phyloP scores from a whole-genome alignment of 2,888 invertebrate genomes.

The Eustalomyia histrio region DNA sequence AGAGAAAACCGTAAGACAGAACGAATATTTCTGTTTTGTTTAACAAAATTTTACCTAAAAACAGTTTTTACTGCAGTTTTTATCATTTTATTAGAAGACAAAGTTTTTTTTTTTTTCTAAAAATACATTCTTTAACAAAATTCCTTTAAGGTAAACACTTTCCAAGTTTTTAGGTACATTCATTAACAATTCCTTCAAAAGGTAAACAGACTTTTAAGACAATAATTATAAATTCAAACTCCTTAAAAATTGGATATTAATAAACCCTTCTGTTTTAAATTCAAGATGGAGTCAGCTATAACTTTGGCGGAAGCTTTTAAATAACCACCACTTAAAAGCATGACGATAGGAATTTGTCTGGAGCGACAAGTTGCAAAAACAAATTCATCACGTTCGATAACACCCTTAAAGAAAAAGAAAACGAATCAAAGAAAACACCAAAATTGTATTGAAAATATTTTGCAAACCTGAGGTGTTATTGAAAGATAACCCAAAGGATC shows the following conservation, averaged over 20 bases:
- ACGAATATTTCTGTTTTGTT: too few species aligned
- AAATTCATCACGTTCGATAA: conserved; percentile 89
- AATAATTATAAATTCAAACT: neutral
- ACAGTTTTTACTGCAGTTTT: neutral
- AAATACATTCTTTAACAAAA: conserved; percentile 7
- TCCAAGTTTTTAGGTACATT: conserved; percentile 35
- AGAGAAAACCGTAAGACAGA: too few species aligned
- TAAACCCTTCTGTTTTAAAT: conserved; percentile 84
- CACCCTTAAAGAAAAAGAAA: conserved; percentile 82
- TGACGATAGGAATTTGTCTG: conserved; percentile 87
- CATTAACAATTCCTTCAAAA: conserved; percentile 22
- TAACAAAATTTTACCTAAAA: too few species aligned
- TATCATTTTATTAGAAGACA: conserved; percentile 24
- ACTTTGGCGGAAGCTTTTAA: conserved; percentile 87
- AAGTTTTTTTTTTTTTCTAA: neutral
- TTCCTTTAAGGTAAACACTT: conserved; percentile 42
- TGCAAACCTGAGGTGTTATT: conserved; percentile 83
- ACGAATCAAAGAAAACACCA: conserved; percentile 54
- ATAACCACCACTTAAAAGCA: conserved; percentile 94
- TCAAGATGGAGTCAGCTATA: conserved; percentile 91
- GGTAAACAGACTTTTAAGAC: conserved; percentile 21
- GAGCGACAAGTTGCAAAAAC: conserved; percentile 87
- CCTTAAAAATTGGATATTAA: conserved; percentile 73
- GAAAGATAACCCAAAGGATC: conserved; percentile 88
- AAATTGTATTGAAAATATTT: neutral